Evolutionary conservation across 2,797 vertebrate species (phyloP), one percentile per base, ranked within the genome.

Genomic region (Podarcis siculus): DNA sequence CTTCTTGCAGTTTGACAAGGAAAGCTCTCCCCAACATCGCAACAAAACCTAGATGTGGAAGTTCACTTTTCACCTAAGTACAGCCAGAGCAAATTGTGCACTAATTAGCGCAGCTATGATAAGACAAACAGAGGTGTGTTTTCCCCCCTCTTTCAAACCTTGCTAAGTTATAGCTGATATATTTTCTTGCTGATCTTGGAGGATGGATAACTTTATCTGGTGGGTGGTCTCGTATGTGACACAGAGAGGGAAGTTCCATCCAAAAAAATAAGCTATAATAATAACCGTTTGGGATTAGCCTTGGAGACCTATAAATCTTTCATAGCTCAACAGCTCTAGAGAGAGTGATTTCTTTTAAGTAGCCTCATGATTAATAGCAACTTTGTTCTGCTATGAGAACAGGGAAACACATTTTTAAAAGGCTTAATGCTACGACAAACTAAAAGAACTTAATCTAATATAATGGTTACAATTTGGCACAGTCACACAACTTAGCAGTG

Each of bases 401-500:
- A 67, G 1, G 30, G 69, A 23, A 86, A 21, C 25, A 73, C 75
- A 72, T 8, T 55, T 79, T 73, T 37, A 37, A 87, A 1, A n/a
- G 75, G n/a, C 25, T 82, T 66, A 76, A 0, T 42, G 32, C 87
- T 58, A 81, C 76, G 87, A 67, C 25, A 13, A 82, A 35, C 8
- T 66, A 4, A 73, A 82, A 85, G 30, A 55, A 55, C 37, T 71
- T 67, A 90, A 82, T 21, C 55, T 3, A 79, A 64, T 61, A 73
- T 80, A 86, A 72, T 42, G 42, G 32, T 4, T 30, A 2, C 32
- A 30, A 0, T 86, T 89, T 79, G 1, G 1, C 87, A 27, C 30
- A 89, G n/a, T 88, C 77, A 17, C 85, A 88, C 32, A 81, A 5
- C 37, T 81, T 66, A 23, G 21, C 32, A 64, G 45, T 79, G 58